phyloP scores from a whole-genome alignment of 2,113 vertebrate species.

The Syngnathus scovelli region DNA sequence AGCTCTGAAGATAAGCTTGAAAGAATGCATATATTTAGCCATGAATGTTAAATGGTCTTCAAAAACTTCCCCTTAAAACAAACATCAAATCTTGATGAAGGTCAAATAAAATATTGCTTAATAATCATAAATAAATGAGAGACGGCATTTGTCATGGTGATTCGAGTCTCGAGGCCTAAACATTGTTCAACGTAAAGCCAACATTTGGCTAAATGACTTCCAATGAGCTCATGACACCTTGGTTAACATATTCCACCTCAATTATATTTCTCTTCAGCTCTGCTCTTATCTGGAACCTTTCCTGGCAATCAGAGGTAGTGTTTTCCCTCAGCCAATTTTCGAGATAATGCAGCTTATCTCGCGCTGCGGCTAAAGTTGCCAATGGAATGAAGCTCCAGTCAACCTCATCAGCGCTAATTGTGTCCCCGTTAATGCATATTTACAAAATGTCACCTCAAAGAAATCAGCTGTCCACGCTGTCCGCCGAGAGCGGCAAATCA shows the following conservation, averaged over 20 bases:
- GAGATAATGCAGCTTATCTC: constrained; percentile 99
- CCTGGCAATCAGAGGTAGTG: constrained; percentile 99
- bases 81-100: no score
- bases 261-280: constrained; percentile 99
- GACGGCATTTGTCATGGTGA: constrained; percentile 71
- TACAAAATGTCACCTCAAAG: constrained; percentile 99
- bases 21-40: no score
- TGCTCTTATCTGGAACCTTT: constrained; percentile 99
- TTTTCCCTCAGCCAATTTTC: constrained; percentile 99
- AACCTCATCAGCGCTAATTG: constrained; percentile 96
- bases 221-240: constrained; percentile 95
- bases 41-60: no score
- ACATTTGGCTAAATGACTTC: constrained; percentile 95
- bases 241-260: constrained; percentile 99
- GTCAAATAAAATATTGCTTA: neutral
- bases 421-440: constrained; percentile 99
- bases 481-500: constrained; percentile 93
- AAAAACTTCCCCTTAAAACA: no score
- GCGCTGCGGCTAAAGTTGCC: constrained; percentile 96
- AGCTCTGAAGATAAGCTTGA: no score
- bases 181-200: constrained; percentile 86
- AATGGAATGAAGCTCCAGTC: constrained; percentile 97
- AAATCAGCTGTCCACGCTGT: constrained; percentile 85
- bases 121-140: neutral
- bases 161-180: constrained; percentile 79